Percentiles rank a stretch among this genome's conserved stretches.
These are phyloP conservation scores for Pandemis heparana DNA, from an alignment of 2,888 invertebrate genomes.

Conservation along the genomic window DNA sequence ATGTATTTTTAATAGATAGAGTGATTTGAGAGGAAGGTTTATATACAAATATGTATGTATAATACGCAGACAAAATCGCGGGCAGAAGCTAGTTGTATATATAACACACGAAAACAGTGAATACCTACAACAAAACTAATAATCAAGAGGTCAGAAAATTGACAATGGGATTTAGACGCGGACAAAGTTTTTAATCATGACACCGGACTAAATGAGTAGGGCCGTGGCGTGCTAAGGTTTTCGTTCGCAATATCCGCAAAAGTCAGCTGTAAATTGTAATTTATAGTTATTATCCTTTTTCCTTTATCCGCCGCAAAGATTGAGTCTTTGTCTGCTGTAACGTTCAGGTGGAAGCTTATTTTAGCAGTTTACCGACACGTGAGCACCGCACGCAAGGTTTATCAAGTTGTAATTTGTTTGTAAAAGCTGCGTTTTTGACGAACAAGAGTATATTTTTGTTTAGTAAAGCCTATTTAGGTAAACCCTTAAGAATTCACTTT, in stretches of 20 bases:
- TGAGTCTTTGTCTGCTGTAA: background rate
- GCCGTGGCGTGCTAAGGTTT: background rate
- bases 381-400: background rate
- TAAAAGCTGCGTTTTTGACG: background rate
- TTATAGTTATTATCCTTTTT: background rate
- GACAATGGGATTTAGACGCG: too few relatives aligned
- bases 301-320: background rate
- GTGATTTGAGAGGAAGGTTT: too few relatives aligned
- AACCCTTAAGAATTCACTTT: too few relatives aligned
- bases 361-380: background rate
- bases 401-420: background rate
- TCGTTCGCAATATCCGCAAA: background rate
- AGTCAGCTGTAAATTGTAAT: slow-evolving; percentile 2
- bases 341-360: background rate
- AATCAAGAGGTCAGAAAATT: too few relatives aligned
- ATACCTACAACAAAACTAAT: too few relatives aligned
- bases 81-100: too few relatives aligned
- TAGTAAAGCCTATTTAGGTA: background rate
- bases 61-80: too few relatives aligned
- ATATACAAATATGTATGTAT: too few relatives aligned
- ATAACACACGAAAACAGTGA: too few relatives aligned
- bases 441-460: background rate
- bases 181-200: too few relatives aligned
- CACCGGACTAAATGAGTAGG: too few relatives aligned
- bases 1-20: too few relatives aligned